These are phyloP conservation scores for Pandemis corylana DNA, from an alignment of 2,888 invertebrate genomes.

Conservation along the genomic window DNA sequence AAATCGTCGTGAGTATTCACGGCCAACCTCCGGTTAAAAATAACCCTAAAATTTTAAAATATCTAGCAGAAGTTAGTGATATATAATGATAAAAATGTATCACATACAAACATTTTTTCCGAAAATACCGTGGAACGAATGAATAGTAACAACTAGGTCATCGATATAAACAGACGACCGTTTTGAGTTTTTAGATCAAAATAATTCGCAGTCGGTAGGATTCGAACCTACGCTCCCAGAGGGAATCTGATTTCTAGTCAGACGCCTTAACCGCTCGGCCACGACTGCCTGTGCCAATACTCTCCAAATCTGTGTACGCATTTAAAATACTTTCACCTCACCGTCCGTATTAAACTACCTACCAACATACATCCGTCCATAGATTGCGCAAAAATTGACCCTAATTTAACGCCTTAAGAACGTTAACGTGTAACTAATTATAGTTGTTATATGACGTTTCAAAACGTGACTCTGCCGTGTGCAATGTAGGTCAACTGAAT, in stretches of 20 bases:
- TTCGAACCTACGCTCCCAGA: slow-evolving; percentile 96
- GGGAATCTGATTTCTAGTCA: slow-evolving; percentile 96
- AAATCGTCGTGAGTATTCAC: too few relatives aligned
- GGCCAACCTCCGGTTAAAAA: too few relatives aligned
- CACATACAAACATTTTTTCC: too few relatives aligned
- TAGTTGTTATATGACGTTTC: background rate
- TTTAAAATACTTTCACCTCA: background rate
- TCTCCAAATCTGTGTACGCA: background rate
- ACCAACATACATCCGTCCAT: background rate
- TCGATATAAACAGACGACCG: background rate
- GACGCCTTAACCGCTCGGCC: slow-evolving; percentile 90
- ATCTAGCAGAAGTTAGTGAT: too few relatives aligned
- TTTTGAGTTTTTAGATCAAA: slow-evolving; percentile 48
- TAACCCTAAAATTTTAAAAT: too few relatives aligned
- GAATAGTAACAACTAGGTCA: too few relatives aligned
- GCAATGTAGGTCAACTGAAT: slow-evolving; percentile 3
- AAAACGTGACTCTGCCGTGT: slow-evolving; percentile 2
- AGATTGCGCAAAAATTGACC: background rate
- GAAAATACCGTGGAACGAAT: too few relatives aligned
- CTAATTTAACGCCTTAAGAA: background rate
- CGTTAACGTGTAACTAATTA: background rate
- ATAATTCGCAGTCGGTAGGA: slow-evolving; percentile 91
- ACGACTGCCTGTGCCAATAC: slow-evolving; percentile 31
- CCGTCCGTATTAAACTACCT: background rate
- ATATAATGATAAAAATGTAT: too few relatives aligned